phyloP scores from a whole-genome alignment of 2,888 invertebrate genomes.

The Cerastis leucographa region DNA sequence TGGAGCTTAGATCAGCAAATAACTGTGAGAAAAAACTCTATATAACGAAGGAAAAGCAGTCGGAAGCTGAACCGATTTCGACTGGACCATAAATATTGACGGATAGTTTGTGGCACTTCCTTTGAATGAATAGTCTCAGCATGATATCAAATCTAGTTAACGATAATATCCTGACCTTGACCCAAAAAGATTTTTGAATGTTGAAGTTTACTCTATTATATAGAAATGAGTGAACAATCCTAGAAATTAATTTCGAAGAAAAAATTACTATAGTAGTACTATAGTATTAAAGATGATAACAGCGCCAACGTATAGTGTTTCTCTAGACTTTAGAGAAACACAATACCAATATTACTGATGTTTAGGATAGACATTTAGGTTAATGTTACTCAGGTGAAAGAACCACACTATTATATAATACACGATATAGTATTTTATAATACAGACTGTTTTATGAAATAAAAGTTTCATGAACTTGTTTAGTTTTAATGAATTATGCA shows the following conservation, averaged over 20 bases:
- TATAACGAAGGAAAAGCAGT: conserved; percentile 29
- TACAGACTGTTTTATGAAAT: no score
- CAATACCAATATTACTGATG: no score
- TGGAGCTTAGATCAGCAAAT: conserved; percentile 27
- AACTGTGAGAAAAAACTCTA: conserved; percentile 11
- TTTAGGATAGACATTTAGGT: no score
- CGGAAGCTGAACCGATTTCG: not conserved
- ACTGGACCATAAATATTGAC: conserved; percentile 18
- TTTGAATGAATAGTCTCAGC: not conserved
- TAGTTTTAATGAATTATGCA: not conserved
- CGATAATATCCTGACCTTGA: not conserved
- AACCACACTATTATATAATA: no score
- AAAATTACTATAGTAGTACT: not conserved
- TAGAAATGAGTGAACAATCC: not conserved
- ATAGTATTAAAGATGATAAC: not conserved
- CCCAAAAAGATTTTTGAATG: not conserved
- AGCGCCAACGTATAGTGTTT: not conserved
- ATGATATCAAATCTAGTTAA: not conserved
- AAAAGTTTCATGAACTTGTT: not conserved
- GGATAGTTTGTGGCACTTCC: conserved; percentile 9
- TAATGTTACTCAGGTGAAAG: not conserved
- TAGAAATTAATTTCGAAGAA: not conserved
- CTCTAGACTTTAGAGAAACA: no score
- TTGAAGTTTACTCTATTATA: not conserved
- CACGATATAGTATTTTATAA: no score